These are phyloP conservation scores for Pithys albifrons DNA, from an alignment of 2,113 vertebrate genomes.

Conservation along the genomic window DNA sequence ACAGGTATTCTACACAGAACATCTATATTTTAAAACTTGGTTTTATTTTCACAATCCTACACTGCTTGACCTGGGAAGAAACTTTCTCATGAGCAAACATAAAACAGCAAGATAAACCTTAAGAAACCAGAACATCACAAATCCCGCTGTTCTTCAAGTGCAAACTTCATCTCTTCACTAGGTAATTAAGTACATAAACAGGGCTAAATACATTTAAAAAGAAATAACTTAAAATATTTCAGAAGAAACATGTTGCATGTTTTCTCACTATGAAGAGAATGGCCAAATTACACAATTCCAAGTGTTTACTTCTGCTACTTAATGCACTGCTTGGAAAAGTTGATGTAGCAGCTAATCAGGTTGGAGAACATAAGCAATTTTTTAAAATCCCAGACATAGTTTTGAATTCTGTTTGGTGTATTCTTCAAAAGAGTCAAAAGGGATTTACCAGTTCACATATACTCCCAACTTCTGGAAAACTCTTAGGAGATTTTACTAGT, in stretches of 20 bases:
- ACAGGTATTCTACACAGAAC: not conserved
- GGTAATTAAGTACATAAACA: not conserved
- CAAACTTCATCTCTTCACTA: not conserved
- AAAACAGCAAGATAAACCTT: not conserved
- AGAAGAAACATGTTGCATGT: not conserved
- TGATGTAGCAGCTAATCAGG: not conserved
- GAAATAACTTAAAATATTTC: not conserved
- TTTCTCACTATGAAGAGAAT: not conserved
- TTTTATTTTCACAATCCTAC: not conserved
- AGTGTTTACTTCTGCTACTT: not conserved
- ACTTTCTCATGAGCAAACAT: not conserved
- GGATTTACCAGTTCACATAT: not conserved
- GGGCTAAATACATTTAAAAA: not conserved
- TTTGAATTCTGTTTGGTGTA: not conserved
- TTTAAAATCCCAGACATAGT: not conserved
- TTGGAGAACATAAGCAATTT: rapidly evolving
- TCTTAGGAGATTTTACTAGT: not conserved
- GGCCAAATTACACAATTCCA: not conserved
- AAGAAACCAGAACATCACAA: not conserved
- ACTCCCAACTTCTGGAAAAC: not conserved
- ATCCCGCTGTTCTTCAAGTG: not conserved
- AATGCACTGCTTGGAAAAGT: not conserved
- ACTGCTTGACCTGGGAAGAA: not conserved
- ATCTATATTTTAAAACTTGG: not conserved
- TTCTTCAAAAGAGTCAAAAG: not conserved